Evolutionary conservation across 2,888 invertebrate species (phyloP), one percentile per base, ranked within the genome.

Genomic region (Branchipolynoe longqiensis): DNA sequence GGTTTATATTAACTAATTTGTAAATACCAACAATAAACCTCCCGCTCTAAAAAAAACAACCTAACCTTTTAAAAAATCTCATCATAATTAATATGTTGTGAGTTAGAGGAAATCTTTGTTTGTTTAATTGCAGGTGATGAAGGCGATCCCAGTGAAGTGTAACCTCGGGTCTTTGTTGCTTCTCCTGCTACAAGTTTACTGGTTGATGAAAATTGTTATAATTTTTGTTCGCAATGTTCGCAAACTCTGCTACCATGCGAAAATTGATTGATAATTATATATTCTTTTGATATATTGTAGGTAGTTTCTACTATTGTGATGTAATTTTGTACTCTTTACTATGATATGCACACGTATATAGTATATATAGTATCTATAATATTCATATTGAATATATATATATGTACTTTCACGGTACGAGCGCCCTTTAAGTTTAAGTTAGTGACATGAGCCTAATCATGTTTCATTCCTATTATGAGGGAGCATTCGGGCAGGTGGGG

Each of bases 111-210:
- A 48, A 8, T 8, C 48, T 48, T 48, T 8, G 48, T 18, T 48
- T 18, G 18, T 48, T 12, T 73, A 18, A 33, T 18, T 82, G 18
- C 40, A 59, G 33, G 87, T 87, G 14, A 56, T 82, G 18, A 4
- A 6, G 6, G 25, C 28, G 25, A 87, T 87, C 25, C 87, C 87
- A 8, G 38, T 36, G 36, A 87, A 87, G 74, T 87, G 87, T 83
- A 87, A 58, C 28, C 14, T 82, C 1, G 87, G 86, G 4, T 87
- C 85, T 48, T 18, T 36, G 6, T 36, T 33, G 1, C 33, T 87
- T 6, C 54, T 86, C 12, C 8, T 73, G 1, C 22, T 86, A 8
- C 86, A 87, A 41, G 4, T 87, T 4, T 87, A 87, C 78, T 87
- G 87, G 87, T 41, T 85, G 38, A 4, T 38, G 8, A 14, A 40